phyloP scores from a whole-genome alignment of 2,113 vertebrate genomes.

The Acanthochromis polyacanthus region DNA sequence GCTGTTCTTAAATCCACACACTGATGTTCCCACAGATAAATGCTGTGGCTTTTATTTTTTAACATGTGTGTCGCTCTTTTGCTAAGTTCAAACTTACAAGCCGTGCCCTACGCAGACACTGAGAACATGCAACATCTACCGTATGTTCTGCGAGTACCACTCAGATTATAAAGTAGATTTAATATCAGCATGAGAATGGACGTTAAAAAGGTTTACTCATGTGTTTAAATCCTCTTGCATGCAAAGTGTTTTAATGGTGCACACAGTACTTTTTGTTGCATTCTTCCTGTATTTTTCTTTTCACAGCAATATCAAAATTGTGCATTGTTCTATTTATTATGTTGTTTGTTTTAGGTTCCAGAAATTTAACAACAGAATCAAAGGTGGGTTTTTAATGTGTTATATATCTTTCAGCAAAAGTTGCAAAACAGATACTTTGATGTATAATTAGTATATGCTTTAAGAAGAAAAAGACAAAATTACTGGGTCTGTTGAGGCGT shows the following conservation, averaged over 20 bases:
- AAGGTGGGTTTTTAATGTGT: no score
- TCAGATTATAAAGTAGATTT: conserved; percentile 68
- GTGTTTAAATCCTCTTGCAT: conserved; percentile 61
- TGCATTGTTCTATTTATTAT: no score
- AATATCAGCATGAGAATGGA: conserved; percentile 45
- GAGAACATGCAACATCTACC: conserved; percentile 20
- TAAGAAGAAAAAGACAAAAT: no score
- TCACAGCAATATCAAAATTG: background rate
- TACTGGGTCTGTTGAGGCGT: no score
- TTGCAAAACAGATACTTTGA: no score
- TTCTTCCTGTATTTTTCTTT: background rate
- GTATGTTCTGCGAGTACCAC: conserved; percentile 3
- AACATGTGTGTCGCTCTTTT: background rate
- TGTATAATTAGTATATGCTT: no score
- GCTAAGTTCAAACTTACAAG: background rate
- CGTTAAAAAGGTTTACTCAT: conserved; percentile 51
- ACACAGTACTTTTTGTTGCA: background rate
- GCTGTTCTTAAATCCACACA: conserved; percentile 8
- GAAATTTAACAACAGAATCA: no score
- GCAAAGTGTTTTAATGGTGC: conserved; percentile 44
- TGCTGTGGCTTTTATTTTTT: background rate
- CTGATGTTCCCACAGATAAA: background rate
- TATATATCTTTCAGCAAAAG: no score
- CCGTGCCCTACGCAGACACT: background rate
- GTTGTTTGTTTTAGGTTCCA: no score